phyloP scores from a whole-genome alignment of 2,888 invertebrate genomes.

The Drosophila rellima region DNA sequence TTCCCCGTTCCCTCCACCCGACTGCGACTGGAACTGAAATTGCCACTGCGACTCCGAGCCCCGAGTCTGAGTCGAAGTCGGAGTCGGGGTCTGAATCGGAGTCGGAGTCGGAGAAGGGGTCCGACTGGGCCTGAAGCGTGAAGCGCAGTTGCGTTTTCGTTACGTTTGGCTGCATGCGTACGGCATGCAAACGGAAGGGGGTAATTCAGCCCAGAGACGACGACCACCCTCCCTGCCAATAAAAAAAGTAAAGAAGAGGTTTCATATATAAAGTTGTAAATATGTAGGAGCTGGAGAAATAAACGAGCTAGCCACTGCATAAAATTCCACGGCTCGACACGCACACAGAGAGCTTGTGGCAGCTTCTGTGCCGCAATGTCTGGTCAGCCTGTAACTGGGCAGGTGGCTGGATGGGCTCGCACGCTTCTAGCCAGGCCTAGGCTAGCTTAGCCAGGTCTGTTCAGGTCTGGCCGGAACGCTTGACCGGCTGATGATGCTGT shows the following conservation, averaged over 20 bases:
- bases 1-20: conserved; percentile 1
- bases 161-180: conserved; percentile 76
- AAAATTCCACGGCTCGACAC: conserved; percentile 75
- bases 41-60: conserved; percentile 19
- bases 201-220: conserved; percentile 16
- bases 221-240: conserved; percentile 73
- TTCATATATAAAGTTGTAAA: conserved; percentile 78
- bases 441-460: conserved; percentile 15
- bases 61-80: background rate
- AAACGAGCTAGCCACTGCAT: conserved; percentile 75
- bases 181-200: conserved; percentile 30
- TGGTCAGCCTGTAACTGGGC: conserved; percentile 46
- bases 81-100: background rate
- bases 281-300: conserved; percentile 56
- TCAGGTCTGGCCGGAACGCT: conserved; percentile 60
- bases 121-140: conserved; percentile 69
- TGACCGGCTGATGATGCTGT: conserved; percentile 63
- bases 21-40: conserved; percentile 25
- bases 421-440: conserved; percentile 31
- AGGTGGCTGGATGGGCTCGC: conserved; percentile 61
- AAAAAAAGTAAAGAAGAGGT: conserved; percentile 21
- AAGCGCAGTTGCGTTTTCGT: conserved; percentile 81
- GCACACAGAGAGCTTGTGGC: conserved; percentile 60
- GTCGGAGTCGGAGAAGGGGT: conserved; percentile 3
- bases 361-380: conserved; percentile 77